Conservation (phyloP, 92 coral and sea anemone genomes). For the Phenganax subtilis region DNA sequence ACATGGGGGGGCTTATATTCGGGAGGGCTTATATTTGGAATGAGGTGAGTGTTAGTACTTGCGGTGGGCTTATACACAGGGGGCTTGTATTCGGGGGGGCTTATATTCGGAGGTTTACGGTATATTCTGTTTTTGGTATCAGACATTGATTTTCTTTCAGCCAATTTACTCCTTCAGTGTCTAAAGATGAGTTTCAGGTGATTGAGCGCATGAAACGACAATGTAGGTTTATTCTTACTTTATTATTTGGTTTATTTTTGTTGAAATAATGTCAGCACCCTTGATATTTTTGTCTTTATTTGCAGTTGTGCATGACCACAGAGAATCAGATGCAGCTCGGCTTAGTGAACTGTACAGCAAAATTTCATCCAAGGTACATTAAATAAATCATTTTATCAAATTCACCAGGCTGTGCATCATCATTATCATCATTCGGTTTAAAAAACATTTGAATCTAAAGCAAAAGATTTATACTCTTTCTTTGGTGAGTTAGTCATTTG, state of each 20-base stretch:
- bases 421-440: not conserved
- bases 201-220: conserved; percentile 91
- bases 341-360: conserved; percentile 85
- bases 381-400: not conserved
- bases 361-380: conserved; percentile 67
- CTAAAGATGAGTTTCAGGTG: conserved; percentile 86
- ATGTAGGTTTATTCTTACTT: conserved; percentile 41
- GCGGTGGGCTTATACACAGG: too few relatives aligned
- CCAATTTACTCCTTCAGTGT: conserved; percentile 76
- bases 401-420: not conserved
- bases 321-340: conserved; percentile 93
- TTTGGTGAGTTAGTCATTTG: not conserved
- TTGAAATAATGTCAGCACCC: not conserved
- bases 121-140: conserved; percentile 10
- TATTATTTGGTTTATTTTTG: not conserved
- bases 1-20: too few relatives aligned
- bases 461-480: not conserved
- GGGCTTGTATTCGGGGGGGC: too few relatives aligned
- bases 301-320: conserved; percentile 68
- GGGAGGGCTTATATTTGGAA: too few relatives aligned
- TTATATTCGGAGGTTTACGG: too few relatives aligned
- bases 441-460: not conserved
- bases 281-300: not conserved
- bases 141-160: conserved; percentile 31
- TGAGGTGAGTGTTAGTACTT: too few relatives aligned